Conservation (phyloP, 2,888 invertebrate genomes). For the Scaptomyza flava region DNA sequence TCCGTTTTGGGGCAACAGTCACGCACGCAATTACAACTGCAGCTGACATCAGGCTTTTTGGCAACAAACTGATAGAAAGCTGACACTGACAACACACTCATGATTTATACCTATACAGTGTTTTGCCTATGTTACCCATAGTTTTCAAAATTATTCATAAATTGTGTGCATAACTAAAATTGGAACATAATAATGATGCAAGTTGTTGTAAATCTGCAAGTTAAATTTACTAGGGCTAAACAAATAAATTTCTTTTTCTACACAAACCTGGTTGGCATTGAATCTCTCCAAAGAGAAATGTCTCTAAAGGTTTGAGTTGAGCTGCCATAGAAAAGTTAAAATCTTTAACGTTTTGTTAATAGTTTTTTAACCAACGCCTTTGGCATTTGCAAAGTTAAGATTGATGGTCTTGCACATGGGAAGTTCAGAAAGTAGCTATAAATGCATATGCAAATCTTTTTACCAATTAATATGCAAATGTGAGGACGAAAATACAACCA, state of each 20-base stretch:
- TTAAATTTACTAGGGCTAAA: too few species aligned
- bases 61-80: constrained; percentile 40
- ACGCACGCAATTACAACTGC: constrained; percentile 49
- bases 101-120: constrained; percentile 24
- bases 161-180: not conserved
- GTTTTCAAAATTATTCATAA: not conserved
- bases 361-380: constrained; percentile 4
- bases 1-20: constrained; percentile 48
- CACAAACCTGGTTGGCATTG: not conserved
- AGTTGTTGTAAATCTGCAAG: too few species aligned
- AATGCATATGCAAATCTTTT: constrained; percentile 34
- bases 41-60: constrained; percentile 25
- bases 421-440: constrained; percentile 43
- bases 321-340: not conserved
- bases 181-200: not conserved
- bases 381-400: constrained; percentile 37
- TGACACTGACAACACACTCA: constrained; percentile 26
- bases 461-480: constrained; percentile 51
- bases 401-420: constrained; percentile 34
- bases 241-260: too few species aligned
- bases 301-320: not conserved
- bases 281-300: not conserved
- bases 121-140: not conserved
- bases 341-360: constrained; percentile 2
- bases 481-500: constrained; percentile 21